Base-by-base conservation (phyloP, 2,888 invertebrate genomes). In the Lepidocyrtinus sp. region DNA sequence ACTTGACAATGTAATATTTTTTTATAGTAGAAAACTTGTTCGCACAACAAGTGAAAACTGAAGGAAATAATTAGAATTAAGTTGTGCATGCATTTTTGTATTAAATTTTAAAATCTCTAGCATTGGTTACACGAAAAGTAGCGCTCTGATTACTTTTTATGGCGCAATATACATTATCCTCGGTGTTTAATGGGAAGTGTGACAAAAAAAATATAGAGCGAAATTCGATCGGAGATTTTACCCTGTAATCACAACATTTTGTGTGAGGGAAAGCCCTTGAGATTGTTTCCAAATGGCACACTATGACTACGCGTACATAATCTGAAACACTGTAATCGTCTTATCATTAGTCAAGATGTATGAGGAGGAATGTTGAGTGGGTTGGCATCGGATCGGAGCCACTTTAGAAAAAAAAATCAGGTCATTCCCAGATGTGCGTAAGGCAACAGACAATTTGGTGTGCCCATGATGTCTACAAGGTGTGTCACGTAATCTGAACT, bases 361-460 rank as follows among this genome's bases (percentile, higher is more conserved):
- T n/a, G n/a, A n/a, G n/a, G n/a, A n/a, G n/a, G n/a, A n/a, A n/a
- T n/a, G n/a, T n/a, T n/a, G n/a, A n/a, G n/a, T n/a, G n/a, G n/a
- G n/a, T 50, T 50, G 50, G 50, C 50, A 12, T n/a, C 5, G 15
- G 50, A 50, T 50, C 50, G 1, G 50, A 50, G 36, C n/a, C n/a
- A n/a, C n/a, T n/a, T n/a, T n/a, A n/a, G n/a, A n/a, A 36, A 74
- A 70, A 75, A 75, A 74, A 80, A 80, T 80, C 65, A 80, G 80
- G 80, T 75, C 80, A 75, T 75, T 80, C 80, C 80, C 71, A 78
- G 78, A 24, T 69, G 59, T 80, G 80, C 80, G 80, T 80, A 80
- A 69, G 65, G 65, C 71, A 80, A 75, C 71, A 80, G 46, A 75
- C 75, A 46, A 67, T 46, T 75, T 75, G 65, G 80, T 80, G 72